These are phyloP conservation scores for Chironomus striatipennis DNA, from an alignment of 1,140 invertebrate species.

Conservation along the genomic window DNA sequence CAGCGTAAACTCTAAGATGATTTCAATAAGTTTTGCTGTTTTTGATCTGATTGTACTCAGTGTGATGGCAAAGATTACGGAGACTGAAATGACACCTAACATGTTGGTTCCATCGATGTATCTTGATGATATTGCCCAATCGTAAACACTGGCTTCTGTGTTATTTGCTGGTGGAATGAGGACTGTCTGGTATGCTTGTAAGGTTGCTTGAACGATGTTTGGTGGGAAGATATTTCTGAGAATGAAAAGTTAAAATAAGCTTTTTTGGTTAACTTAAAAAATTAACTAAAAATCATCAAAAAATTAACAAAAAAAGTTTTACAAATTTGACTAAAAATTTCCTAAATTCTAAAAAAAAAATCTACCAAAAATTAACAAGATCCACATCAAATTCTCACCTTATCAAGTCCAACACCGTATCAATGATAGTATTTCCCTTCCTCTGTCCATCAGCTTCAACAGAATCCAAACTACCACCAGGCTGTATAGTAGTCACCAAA, in stretches of 20 bases:
- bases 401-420: slow-evolving; percentile 75
- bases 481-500: slow-evolving; percentile 58
- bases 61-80: slow-evolving; percentile 56
- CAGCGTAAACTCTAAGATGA: slow-evolving; percentile 54
- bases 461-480: slow-evolving; percentile 46
- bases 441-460: slow-evolving; percentile 25
- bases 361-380: too few species aligned
- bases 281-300: slow-evolving; percentile 30
- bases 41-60: slow-evolving; percentile 52
- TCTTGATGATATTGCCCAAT: slow-evolving; percentile 47
- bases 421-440: slow-evolving; percentile 60
- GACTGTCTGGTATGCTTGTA: slow-evolving; percentile 41
- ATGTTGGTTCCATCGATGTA: slow-evolving; percentile 54
- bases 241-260: too few species aligned
- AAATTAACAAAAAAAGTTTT: background rate
- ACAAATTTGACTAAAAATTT: too few species aligned
- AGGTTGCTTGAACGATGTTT: slow-evolving; percentile 61
- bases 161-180: slow-evolving; percentile 35
- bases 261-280: too few species aligned
- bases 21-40: slow-evolving; percentile 38
- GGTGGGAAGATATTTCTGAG: slow-evolving; percentile 60
- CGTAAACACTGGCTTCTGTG: slow-evolving; percentile 33
- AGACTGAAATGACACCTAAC: slow-evolving; percentile 59
- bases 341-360: too few species aligned
- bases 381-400: slow-evolving; percentile 38